Evolutionary conservation across 1,140 invertebrate species (phyloP).

Genomic region (Anthonomus grandis): DNA sequence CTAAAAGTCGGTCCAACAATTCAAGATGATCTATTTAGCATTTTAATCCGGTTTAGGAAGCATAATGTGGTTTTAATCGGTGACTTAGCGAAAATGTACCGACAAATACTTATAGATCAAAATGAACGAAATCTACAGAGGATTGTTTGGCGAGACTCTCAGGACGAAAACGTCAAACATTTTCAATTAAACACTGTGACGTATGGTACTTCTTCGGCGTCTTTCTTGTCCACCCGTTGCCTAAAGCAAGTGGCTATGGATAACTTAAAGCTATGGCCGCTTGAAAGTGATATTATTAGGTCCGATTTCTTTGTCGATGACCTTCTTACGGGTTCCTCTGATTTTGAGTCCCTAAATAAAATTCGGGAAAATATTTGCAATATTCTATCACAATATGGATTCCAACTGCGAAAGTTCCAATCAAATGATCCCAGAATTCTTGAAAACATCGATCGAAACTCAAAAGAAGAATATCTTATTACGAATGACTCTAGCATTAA

Average conservation of each 20-base stretch:
- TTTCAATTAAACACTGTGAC: constrained; percentile 46
- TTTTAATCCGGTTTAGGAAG: constrained; percentile 40
- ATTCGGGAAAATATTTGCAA: constrained; percentile 19
- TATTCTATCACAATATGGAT: constrained; percentile 37
- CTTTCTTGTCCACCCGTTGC: constrained; percentile 37
- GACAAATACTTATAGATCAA: constrained; percentile 41
- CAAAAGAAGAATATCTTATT: too few species aligned
- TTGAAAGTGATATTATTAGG: constrained; percentile 25
- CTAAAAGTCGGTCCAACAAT: constrained; percentile 37
- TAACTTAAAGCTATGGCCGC: constrained; percentile 19
- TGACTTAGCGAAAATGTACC: constrained; percentile 50
- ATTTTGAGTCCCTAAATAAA: constrained; percentile 14
- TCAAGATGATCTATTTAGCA: constrained; percentile 36
- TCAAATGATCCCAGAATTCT: too few species aligned
- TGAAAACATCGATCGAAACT: too few species aligned
- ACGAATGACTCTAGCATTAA: too few species aligned
- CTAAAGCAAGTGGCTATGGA: constrained; percentile 28
- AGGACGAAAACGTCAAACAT: constrained; percentile 28
- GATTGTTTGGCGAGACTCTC: constrained; percentile 45
- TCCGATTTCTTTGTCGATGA: constrained; percentile 44
- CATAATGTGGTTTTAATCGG: constrained; percentile 37
- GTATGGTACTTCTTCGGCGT: constrained; percentile 40
- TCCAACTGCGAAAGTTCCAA: too few species aligned
- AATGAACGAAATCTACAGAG: constrained; percentile 40
- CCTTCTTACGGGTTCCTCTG: constrained; percentile 30